Percentiles rank a stretch among this genome's conserved stretches.
These are phyloP conservation scores for Syngnathus typhle DNA, from an alignment of 2,113 vertebrate species.

Conservation along the genomic window DNA sequence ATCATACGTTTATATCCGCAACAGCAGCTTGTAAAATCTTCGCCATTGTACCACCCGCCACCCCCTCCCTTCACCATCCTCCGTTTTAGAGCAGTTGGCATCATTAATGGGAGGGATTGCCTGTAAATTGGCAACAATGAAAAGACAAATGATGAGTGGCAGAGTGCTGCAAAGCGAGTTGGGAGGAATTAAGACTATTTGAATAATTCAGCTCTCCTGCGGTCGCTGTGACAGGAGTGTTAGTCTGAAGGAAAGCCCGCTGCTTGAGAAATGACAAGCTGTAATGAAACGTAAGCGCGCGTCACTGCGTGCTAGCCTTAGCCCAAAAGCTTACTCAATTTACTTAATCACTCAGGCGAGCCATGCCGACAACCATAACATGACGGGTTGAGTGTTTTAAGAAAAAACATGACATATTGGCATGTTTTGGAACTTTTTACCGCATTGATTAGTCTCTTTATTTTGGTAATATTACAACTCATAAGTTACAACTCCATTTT, in stretches of 20 bases:
- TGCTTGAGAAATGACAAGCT: slow-evolving; percentile 78
- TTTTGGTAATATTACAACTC: not conserved
- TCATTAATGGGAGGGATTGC: slow-evolving; percentile 92
- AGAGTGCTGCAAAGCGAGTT: slow-evolving; percentile 71
- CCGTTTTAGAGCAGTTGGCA: slow-evolving; percentile 82
- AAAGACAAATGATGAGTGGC: slow-evolving; percentile 95
- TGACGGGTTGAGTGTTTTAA: slow-evolving; percentile 44
- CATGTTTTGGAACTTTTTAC: not conserved
- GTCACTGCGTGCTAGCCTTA: slow-evolving; percentile 20
- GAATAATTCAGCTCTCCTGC: slow-evolving; percentile 97
- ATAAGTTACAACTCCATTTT: not conserved
- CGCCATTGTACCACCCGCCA: slow-evolving; percentile 46
- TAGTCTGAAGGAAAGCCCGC: slow-evolving; percentile 90
- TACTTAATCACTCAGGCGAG: slow-evolving; percentile 41
- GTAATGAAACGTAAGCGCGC: slow-evolving; percentile 55
- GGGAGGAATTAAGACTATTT: slow-evolving; percentile 93
- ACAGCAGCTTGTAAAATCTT: slow-evolving; percentile 63
- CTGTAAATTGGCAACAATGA: slow-evolving; percentile 90
- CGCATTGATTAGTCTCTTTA: not conserved
- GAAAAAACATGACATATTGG: not conserved
- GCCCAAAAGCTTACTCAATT: slow-evolving; percentile 24
- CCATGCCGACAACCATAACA: not conserved
- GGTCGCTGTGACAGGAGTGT: slow-evolving; percentile 93
- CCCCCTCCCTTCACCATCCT: slow-evolving; percentile 45
- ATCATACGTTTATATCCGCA: slow-evolving; percentile 69